phyloP scores from a whole-genome alignment of 2,113 vertebrate genomes.

The Ariopsis seemanni region DNA sequence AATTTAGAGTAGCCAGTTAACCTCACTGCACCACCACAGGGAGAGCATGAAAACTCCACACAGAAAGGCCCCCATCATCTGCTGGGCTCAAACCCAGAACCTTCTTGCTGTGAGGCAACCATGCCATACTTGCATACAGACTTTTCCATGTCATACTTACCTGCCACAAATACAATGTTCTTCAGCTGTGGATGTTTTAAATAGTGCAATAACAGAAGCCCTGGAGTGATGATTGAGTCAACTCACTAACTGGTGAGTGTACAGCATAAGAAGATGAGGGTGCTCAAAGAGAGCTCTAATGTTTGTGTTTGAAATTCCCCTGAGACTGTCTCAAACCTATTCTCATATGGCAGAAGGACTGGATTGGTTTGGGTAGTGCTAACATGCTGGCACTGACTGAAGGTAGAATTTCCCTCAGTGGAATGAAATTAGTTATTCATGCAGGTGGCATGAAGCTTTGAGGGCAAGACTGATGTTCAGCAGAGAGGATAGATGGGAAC shows the following conservation, averaged over 20 bases:
- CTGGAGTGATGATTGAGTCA: conserved; percentile 5
- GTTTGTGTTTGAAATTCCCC: conserved; percentile 47
- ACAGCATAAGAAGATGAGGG: conserved; percentile 21
- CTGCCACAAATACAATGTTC: background rate
- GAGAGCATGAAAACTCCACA: no score
- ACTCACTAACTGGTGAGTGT: background rate
- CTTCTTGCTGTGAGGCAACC: no score
- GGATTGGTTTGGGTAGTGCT: conserved; percentile 22
- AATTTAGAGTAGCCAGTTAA: no score
- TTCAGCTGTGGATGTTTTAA: background rate
- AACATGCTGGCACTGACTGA: conserved; percentile 30
- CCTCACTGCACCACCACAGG: no score
- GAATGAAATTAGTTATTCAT: conserved; percentile 68
- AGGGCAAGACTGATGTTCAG: conserved; percentile 33
- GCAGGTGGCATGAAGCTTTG: conserved; percentile 56
- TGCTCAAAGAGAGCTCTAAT: conserved; percentile 42
- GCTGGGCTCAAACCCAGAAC: no score
- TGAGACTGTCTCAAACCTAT: background rate
- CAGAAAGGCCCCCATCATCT: no score
- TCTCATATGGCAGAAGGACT: conserved; percentile 41
- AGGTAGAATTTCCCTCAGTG: conserved; percentile 53
- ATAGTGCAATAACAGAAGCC: background rate
- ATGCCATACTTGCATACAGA: background rate
- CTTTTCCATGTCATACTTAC: background rate
- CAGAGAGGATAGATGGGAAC: background rate